Conservation (phyloP, 2,113 vertebrate species). For the Kobus ellipsiprymnus region DNA sequence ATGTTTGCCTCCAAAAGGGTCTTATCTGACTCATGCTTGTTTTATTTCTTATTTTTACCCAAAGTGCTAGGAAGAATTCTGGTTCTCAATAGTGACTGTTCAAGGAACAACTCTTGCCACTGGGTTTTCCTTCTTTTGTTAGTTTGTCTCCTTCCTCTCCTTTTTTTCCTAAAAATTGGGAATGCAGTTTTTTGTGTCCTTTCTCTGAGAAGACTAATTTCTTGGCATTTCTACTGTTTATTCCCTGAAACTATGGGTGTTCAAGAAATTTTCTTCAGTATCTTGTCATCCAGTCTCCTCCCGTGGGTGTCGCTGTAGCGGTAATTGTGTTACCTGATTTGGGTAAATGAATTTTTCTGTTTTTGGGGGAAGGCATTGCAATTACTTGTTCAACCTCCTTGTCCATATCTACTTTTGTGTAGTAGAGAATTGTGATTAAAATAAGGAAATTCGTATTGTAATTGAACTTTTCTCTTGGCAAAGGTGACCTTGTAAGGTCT, state of each 20-base stretch:
- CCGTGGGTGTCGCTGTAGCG: neutral
- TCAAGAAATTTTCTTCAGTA: neutral
- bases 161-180: neutral
- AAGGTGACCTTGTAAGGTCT: constrained; percentile 8
- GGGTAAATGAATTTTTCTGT: constrained; percentile 1
- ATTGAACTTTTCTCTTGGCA: constrained; percentile 22
- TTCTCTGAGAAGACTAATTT: neutral
- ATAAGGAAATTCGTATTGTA: neutral
- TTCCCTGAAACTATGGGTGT: neutral
- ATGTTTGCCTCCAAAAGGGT: neutral
- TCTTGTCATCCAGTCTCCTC: neutral
- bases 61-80: neutral
- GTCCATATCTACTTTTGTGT: neutral
- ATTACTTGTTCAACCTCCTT: neutral
- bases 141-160: neutral
- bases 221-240: neutral
- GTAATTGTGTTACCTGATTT: neutral
- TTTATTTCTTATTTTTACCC: constrained; percentile 25
- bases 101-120: neutral
- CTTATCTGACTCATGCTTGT: constrained; percentile 7
- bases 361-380: neutral
- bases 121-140: neutral
- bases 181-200: neutral
- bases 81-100: neutral
- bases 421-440: constrained; percentile 7